phyloP scores from a whole-genome alignment of 2,888 invertebrate genomes.

The Mesopsocus fuscifrons region DNA sequence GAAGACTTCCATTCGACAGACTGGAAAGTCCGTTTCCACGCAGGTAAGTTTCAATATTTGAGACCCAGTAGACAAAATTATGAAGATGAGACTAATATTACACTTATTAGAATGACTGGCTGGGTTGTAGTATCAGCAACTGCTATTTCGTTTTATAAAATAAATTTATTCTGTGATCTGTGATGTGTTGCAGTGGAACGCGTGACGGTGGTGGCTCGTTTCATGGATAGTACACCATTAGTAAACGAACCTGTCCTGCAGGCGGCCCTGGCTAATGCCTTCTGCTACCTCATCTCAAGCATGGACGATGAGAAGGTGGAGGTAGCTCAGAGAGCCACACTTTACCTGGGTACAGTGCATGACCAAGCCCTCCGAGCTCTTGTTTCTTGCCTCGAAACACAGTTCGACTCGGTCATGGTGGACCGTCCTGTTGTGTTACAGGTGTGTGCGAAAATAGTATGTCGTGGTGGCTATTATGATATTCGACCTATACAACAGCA shows the following conservation, averaged over 20 bases:
- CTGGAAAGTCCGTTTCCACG: conserved; percentile 79
- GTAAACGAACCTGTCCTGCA: conserved; percentile 68
- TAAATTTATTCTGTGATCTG: too few species aligned
- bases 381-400: conserved; percentile 86
- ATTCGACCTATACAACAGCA: too few species aligned
- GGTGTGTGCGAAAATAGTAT: too few species aligned
- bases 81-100: too few species aligned
- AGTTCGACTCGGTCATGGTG: conserved; percentile 92
- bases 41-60: conserved; percentile 36
- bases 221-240: conserved; percentile 79
- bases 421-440: conserved; percentile 85
- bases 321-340: conserved; percentile 82
- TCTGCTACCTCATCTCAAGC: conserved; percentile 88
- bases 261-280: conserved; percentile 86
- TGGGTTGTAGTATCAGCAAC: too few species aligned
- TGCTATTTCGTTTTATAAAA: too few species aligned
- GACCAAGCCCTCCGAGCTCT: conserved; percentile 65
- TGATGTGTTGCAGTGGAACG: conserved; percentile 62
- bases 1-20: conserved; percentile 82
- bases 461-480: too few species aligned
- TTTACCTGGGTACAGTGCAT: conserved; percentile 86
- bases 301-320: conserved; percentile 91
- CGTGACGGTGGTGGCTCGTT: conserved; percentile 78
- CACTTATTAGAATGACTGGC: too few species aligned
- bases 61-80: too few species aligned